These are phyloP conservation scores for Pan paniscus DNA, from an alignment of 2,113 vertebrate genomes.

Conservation along the genomic window DNA sequence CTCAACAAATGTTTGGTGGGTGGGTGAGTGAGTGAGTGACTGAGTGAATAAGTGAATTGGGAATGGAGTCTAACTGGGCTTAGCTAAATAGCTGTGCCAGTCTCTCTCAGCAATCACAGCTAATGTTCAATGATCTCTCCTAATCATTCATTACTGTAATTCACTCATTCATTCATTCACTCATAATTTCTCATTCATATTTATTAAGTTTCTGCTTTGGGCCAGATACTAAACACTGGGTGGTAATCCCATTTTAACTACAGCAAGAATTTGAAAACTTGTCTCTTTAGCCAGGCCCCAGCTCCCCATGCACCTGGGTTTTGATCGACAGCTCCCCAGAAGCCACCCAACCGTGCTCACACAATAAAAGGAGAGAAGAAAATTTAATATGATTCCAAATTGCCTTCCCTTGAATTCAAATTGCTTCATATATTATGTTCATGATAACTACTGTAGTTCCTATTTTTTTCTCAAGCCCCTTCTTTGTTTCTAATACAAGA, in stretches of 20 bases:
- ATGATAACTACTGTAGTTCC: conserved; percentile 31
- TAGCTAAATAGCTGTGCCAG: background rate
- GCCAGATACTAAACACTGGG: background rate
- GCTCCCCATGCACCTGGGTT: conserved; percentile 40
- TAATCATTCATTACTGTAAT: background rate
- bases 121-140: background rate
- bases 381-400: conserved; percentile 80
- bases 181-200: background rate
- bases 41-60: background rate
- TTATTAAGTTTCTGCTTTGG: background rate
- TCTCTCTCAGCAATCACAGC: background rate
- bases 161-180: background rate
- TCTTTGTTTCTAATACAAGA: conserved; percentile 21
- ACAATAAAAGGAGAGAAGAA: conserved; percentile 70
- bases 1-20: background rate
- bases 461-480: conserved; percentile 40
- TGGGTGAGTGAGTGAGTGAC: background rate
- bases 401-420: conserved; percentile 77
- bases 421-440: conserved; percentile 75
- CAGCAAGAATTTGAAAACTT: background rate
- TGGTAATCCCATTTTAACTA: background rate
- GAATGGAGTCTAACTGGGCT: background rate
- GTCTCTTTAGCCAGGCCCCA: background rate
- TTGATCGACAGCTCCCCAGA: conserved; percentile 72
- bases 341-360: conserved; percentile 58